Base-by-base conservation (phyloP, 2,797 vertebrate species). In the Alcedo atthis region DNA sequence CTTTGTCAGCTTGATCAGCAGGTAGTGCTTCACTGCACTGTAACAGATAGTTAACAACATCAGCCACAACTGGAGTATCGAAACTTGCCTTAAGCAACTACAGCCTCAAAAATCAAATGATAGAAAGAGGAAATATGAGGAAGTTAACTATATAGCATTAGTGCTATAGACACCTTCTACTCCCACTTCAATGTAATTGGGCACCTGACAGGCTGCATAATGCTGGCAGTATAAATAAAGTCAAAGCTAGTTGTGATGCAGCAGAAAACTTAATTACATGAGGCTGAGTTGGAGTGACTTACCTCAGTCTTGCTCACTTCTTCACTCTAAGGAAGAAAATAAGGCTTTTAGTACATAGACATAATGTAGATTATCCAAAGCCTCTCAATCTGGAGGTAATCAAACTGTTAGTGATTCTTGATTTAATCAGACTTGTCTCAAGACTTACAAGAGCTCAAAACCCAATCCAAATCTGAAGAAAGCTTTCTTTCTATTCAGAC, bases 321-420 rank as follows among this genome's bases (percentile, higher is more conserved):
- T 97, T 99, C 98, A 92, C 83, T 97, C 98, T 98, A 96, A 79
- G 97, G 92, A 85, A 94, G 91, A 93, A 92, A 83, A 97, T 82
- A 88, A 82, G 32, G 55, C 5, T 78, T 87, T 93, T 87, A 91
- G 64, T 74, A 78, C 10, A 9, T 75, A 57, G 26, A 30, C 15
- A 71, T 80, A 5, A 82, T 1, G 5, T 6, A 78, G 46, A 62
- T 9, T 78, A 64, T 10, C 35, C 33, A 55, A 69, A 82, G 14
- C 12, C 6, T 63, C 11, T 85, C 3, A 0, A 12, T 68, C 70
- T 46, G 8, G 20, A 85, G 9, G 5, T 30, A 49, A 53, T 40
- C 5, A 82, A 48, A 42, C 43, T 66, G 18, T 64, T 81, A 67
- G 2, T n/a, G 11, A 75, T 66, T 25, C 37, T 58, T 19, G 19